Conservation (phyloP, 2,113 vertebrate genomes). For the Lanius collurio region DNA sequence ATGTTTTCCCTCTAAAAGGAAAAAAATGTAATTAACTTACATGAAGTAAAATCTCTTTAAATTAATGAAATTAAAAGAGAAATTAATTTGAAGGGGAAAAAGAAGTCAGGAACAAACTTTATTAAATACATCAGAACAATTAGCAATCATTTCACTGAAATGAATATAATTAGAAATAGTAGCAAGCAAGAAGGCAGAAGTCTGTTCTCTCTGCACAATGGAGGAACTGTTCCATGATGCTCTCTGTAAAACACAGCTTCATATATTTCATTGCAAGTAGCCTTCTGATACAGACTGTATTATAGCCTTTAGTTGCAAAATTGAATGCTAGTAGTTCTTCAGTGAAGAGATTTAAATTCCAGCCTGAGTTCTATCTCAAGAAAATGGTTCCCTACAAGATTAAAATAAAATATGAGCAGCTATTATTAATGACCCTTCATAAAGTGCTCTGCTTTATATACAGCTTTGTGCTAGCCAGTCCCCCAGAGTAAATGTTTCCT, state of each 20-base stretch:
- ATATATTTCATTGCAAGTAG: not conserved
- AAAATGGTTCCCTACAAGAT: not conserved
- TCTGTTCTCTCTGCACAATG: not conserved
- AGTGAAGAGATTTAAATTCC: not conserved
- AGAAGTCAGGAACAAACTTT: slow-evolving; percentile 48
- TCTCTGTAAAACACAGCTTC: not conserved
- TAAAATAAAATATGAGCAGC: not conserved
- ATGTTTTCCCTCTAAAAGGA: not conserved
- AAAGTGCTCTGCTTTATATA: not conserved
- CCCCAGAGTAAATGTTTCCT: not conserved
- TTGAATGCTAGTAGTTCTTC: not conserved
- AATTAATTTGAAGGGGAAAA: slow-evolving; percentile 63
- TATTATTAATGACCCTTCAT: not conserved
- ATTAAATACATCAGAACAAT: slow-evolving; percentile 51
- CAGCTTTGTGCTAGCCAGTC: not conserved
- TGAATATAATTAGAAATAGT: slow-evolving; percentile 36
- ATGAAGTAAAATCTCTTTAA: slow-evolving; percentile 57
- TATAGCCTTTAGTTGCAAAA: not conserved
- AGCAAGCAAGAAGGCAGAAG: not conserved
- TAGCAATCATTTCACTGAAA: slow-evolving; percentile 65
- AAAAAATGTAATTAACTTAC: slow-evolving; percentile 68
- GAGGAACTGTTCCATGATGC: not conserved
- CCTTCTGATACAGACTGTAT: not conserved
- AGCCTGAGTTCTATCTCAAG: not conserved
- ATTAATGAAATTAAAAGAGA: slow-evolving; percentile 65